Evolutionary conservation across 2,113 vertebrate species (phyloP).

Genomic region (Corydoras sp.): DNA sequence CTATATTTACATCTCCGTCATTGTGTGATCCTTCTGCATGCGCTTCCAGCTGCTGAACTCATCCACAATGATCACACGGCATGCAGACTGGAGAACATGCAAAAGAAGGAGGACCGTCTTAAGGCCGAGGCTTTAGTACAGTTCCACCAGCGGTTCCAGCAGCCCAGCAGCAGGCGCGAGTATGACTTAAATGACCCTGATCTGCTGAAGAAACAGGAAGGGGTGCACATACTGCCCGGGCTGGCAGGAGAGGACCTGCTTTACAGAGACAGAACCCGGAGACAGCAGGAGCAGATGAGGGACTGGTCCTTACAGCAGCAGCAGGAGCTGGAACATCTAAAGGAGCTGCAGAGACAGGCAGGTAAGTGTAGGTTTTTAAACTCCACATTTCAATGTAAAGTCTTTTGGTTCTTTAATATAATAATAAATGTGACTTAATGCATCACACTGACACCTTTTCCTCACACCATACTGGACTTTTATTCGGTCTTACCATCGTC

Average conservation of each 20-base stretch:
- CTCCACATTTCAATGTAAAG: too few relatives aligned
- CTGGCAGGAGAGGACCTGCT: conserved; percentile 80
- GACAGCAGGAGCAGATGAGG: conserved; percentile 77
- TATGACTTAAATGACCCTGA: conserved; percentile 74
- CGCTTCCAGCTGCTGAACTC: conserved; percentile 61
- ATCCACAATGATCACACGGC: conserved; percentile 60
- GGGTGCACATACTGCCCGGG: conserved; percentile 64
- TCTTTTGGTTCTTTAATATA: too few relatives aligned
- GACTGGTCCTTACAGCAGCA: conserved; percentile 82
- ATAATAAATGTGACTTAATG: too few relatives aligned
- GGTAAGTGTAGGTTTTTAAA: conserved; percentile 54
- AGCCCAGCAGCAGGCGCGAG: conserved; percentile 62
- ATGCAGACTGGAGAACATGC: conserved; percentile 59
- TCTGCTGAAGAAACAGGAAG: conserved; percentile 59
- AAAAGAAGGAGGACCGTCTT: conserved; percentile 54
- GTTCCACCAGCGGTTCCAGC: conserved; percentile 71
- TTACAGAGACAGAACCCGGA: conserved; percentile 55
- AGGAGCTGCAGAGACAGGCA: conserved; percentile 54
- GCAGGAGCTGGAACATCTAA: conserved; percentile 54
- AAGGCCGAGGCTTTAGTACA: conserved; percentile 55
- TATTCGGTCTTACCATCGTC: too few relatives aligned
- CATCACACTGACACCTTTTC: too few relatives aligned
- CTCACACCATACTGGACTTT: too few relatives aligned
- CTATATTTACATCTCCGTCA: not conserved
- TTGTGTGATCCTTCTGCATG: not conserved